Evolutionary conservation across 2,888 invertebrate genomes (phyloP), one percentile per base, ranked within the genome.

Genomic region (Galerucella calmariensis): DNA sequence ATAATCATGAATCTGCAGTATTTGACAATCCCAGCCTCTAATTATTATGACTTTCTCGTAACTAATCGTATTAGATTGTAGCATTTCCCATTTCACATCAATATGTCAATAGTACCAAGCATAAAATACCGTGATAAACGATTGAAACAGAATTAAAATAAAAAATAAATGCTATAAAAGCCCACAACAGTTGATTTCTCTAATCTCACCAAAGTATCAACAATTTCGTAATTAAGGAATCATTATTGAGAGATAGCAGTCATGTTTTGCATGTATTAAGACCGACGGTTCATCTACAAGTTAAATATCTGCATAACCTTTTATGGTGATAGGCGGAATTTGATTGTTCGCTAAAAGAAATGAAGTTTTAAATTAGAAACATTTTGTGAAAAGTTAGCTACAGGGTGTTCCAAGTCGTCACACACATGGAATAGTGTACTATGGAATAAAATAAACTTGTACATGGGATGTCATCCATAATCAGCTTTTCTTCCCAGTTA

Each of bases 221-320:
- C 63, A 65, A 65, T 65, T 65, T 65, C 46, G 63, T 65, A 65
- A 65, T 65, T 63, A 63, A 63, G 63, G 44, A 63, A 63, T 63
- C 63, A 63, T 63, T 65, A 65, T 46, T 65, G 46, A 65, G 20
- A 41, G 63, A 44, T 65, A 65, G 16, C 44, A 20, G 44, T 65
- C 63, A 65, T 65, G 63, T 65, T 65, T 65, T 9, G 63, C 63
- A 65, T 65, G 16, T 20, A 65, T 62, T 62, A 41, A 16, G 16
- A 16, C 16, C 63, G 11, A 27, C 16, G 44, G 63, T 41, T 65
- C 44, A 65, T 65, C 63, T 65, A 46, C 63, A 65, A 65, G 63
- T 65, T 41, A 65, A 65, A 65, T 65, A 20, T 46, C 63, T 12
- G 44, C 63, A 46, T 11, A 20, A 41, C n/a, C 63, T 11, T 44